Percentiles rank a stretch among this genome's conserved stretches.
phyloP scores from a whole-genome alignment of 92 coral and sea anemone genomes.

The Palythoa heliodiscus region DNA sequence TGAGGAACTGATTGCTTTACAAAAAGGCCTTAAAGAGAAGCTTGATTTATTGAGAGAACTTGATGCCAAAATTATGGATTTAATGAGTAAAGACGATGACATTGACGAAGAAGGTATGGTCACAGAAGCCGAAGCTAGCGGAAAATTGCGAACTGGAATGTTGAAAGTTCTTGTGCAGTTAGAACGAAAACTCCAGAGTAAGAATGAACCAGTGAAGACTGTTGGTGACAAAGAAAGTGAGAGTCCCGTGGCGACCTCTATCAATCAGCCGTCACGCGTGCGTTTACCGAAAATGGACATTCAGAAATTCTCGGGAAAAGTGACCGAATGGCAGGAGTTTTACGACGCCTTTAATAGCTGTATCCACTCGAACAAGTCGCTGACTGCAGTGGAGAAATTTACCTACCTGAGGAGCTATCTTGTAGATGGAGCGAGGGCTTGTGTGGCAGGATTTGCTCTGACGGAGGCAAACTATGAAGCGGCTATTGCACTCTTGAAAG shows the following conservation, averaged over 20 bases:
- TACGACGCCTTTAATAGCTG: not conserved
- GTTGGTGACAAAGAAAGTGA: not conserved
- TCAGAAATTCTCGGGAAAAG: not conserved
- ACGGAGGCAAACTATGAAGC: too few relatives aligned
- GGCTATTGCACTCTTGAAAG: too few relatives aligned
- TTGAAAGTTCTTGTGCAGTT: not conserved
- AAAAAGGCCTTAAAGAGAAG: not conserved
- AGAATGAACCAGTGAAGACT: not conserved
- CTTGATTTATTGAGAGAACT: not conserved
- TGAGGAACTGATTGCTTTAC: not conserved
- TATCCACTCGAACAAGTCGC: not conserved
- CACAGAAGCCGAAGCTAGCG: not conserved
- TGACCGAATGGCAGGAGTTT: constrained; percentile 2
- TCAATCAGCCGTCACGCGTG: not conserved
- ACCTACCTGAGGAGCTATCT: not conserved
- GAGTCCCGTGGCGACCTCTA: not conserved
- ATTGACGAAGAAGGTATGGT: not conserved
- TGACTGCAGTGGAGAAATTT: not conserved
- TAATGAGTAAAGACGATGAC: constrained; percentile 4
- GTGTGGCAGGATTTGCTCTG: not conserved
- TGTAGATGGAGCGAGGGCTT: not conserved
- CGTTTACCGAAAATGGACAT: not conserved
- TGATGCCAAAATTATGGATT: not conserved
- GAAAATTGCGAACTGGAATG: not conserved
- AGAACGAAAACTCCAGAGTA: not conserved